Conservation (phyloP, 2,113 vertebrate species). For the Xiphophorus maculatus region DNA sequence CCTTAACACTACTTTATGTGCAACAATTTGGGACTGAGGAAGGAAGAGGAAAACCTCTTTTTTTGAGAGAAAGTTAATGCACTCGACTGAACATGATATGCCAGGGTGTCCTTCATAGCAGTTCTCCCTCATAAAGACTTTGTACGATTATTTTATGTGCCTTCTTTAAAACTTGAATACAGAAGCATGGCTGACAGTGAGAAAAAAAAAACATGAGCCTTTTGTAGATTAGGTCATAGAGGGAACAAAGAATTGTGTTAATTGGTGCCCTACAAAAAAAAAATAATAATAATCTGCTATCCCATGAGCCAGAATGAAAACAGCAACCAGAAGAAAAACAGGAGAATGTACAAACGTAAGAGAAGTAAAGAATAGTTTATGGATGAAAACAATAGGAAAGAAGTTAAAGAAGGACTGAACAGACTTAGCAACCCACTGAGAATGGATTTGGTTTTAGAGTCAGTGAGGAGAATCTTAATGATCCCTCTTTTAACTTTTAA, state of each 20-base stretch:
- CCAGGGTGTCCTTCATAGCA: background rate
- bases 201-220: background rate
- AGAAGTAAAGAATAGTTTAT: background rate
- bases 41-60: background rate
- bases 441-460: background rate
- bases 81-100: background rate
- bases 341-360: background rate
- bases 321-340: background rate
- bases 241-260: background rate
- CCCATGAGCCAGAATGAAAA: background rate
- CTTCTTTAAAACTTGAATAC: background rate
- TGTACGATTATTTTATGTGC: background rate
- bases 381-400: background rate
- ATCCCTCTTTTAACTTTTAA: background rate
- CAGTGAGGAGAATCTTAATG: background rate
- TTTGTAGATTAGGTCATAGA: background rate
- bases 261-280: background rate
- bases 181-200: background rate
- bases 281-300: background rate
- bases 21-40: background rate
- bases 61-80: background rate
- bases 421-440: background rate
- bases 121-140: background rate
- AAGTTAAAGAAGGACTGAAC: background rate
- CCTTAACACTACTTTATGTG: background rate